These are phyloP conservation scores for Sacculina carcini DNA, from an alignment of 2,888 invertebrate genomes.

Conservation along the genomic window DNA sequence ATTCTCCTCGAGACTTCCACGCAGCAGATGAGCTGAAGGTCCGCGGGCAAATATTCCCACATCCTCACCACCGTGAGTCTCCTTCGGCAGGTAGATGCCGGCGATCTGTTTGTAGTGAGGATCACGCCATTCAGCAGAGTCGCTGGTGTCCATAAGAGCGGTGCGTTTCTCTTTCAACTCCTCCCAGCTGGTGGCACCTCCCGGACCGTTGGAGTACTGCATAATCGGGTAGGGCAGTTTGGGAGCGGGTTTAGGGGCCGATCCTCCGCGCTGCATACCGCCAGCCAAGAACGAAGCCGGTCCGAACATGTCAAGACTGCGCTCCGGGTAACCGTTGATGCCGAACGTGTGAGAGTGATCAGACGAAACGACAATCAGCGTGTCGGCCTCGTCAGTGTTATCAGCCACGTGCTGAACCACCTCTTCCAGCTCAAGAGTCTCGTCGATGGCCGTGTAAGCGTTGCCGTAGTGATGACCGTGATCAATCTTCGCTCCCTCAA, in stretches of 20 bases:
- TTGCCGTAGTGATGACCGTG: constrained; percentile 58
- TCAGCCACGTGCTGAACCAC: not conserved
- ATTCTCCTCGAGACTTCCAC: not conserved
- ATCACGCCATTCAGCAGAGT: not conserved
- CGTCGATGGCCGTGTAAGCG: constrained; percentile 36
- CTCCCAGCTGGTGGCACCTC: not conserved
- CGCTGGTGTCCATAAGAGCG: not conserved
- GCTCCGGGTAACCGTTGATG: constrained; percentile 40
- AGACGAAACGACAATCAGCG: constrained; percentile 46
- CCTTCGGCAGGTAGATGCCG: not conserved
- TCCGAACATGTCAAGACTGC: constrained; percentile 46
- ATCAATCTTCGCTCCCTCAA: constrained; percentile 24
- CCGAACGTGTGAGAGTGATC: constrained; percentile 55
- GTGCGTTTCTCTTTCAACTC: not conserved
- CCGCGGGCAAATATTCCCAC: not conserved
- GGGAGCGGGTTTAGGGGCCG: too few relatives aligned
- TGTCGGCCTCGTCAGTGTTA: constrained; percentile 24
- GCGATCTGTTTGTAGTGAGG: not conserved
- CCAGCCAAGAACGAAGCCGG: constrained; percentile 15
- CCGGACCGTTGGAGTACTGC: not conserved
- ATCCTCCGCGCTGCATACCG: not conserved
- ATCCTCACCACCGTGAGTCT: not conserved
- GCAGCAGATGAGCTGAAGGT: not conserved
- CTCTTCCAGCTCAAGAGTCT: not conserved
- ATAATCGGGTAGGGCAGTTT: not conserved